Conservation (phyloP, 2,113 vertebrate species). For the Ptilonorhynchus violaceus region DNA sequence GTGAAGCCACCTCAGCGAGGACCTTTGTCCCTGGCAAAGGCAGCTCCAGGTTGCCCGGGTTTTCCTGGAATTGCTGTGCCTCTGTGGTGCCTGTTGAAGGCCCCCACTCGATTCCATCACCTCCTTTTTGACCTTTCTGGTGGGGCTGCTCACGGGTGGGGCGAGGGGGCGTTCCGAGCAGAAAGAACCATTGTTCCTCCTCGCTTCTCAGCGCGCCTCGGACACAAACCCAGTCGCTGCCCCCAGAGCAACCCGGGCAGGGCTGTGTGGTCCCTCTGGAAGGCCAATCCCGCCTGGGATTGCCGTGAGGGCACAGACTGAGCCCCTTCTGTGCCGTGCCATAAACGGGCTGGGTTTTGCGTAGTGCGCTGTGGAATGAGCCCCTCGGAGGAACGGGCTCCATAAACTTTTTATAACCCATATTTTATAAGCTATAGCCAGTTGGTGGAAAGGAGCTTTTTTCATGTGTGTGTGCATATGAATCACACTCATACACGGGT, state of each 20-base stretch:
- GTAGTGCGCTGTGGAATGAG: conserved; percentile 51
- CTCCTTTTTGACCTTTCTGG: background rate
- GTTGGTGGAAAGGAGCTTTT: conserved; percentile 24
- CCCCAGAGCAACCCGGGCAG: background rate
- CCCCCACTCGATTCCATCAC: rapidly evolving
- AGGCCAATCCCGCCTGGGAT: background rate
- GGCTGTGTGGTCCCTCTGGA: conserved; percentile 50
- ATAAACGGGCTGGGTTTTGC: conserved; percentile 34
- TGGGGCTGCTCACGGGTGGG: background rate
- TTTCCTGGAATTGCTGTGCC: background rate
- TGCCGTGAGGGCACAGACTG: background rate
- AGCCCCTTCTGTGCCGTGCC: conserved; percentile 7
- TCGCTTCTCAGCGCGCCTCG: background rate
- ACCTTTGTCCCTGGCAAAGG: background rate
- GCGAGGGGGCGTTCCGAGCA: background rate
- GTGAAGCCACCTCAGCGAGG: background rate
- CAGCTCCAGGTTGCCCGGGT: background rate
- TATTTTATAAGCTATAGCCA: conserved; percentile 67
- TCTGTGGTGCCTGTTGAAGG: background rate
- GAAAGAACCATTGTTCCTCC: background rate
- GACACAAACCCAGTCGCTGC: background rate
- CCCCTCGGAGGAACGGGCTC: conserved; percentile 57
- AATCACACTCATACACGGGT: background rate
- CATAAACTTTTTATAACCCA: conserved; percentile 72
- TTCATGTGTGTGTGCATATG: background rate